Conservation (phyloP, 2,797 vertebrate species). For the Psittacula echo region DNA sequence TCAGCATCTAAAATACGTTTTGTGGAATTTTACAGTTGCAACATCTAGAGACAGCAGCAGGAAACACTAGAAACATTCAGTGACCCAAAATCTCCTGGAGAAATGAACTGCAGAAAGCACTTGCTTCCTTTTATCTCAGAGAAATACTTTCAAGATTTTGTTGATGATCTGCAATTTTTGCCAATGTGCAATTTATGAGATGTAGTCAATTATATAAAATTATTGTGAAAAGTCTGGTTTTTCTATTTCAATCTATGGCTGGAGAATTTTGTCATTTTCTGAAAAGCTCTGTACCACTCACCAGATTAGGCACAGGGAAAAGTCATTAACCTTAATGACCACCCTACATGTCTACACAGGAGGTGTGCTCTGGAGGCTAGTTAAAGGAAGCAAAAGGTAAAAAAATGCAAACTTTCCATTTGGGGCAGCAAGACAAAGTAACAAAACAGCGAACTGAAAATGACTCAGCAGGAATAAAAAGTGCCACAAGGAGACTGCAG, state of each 20-base stretch:
- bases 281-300: background rate
- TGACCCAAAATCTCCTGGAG: background rate
- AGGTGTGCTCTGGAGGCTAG: background rate
- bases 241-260: background rate
- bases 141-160: background rate
- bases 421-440: background rate
- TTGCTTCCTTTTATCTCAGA: background rate
- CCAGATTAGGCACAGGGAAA: background rate
- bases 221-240: background rate
- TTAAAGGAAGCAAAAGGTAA: background rate
- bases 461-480: background rate
- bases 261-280: background rate
- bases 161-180: constrained; percentile 2
- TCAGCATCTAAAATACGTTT: background rate
- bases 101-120: background rate
- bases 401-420: background rate
- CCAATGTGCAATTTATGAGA: background rate
- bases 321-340: constrained; percentile 30
- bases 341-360: background rate
- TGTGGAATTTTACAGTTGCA: background rate
- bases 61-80: background rate
- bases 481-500: background rate
- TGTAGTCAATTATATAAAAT: background rate
- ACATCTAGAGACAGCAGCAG: background rate
- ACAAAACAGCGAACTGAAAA: background rate